These are phyloP conservation scores for Canis aureus DNA, from an alignment of 2,113 vertebrate genomes.

Conservation along the genomic window DNA sequence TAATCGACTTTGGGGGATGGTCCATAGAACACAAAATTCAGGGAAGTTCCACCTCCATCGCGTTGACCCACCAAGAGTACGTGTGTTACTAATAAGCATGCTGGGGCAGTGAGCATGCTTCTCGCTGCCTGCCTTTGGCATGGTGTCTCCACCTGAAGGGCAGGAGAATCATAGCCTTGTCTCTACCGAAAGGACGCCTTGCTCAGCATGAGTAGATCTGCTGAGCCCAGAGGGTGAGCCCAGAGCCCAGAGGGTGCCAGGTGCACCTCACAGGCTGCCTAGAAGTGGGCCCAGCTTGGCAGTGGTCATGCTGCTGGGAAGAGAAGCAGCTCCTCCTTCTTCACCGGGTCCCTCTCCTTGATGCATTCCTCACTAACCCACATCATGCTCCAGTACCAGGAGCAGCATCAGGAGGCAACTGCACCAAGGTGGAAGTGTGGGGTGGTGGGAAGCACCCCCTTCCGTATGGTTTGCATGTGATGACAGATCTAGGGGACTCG, in stretches of 20 bases:
- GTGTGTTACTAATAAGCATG: fast-evolving
- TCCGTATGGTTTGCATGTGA: not conserved
- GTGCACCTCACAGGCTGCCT: fast-evolving
- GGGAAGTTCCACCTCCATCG: fast-evolving
- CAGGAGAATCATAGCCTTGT: not conserved
- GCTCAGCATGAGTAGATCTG: not conserved
- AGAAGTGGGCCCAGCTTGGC: not conserved
- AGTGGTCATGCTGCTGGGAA: fast-evolving
- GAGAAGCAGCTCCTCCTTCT: not conserved
- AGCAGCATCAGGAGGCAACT: fast-evolving
- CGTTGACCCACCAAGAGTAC: fast-evolving
- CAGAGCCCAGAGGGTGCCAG: fast-evolving
- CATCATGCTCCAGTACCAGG: too few species aligned
- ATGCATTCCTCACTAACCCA: too few species aligned
- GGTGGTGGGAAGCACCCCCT: fast-evolving
- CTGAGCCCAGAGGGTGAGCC: not conserved
- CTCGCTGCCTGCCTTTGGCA: not conserved
- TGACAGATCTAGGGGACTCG: not conserved
- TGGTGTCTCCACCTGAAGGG: too few species aligned
- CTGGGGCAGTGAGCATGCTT: fast-evolving
- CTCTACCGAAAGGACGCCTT: not conserved
- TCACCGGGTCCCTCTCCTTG: fast-evolving
- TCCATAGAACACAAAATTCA: not conserved
- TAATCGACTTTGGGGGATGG: fast-evolving
- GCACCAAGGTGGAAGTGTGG: too few species aligned